Evolutionary conservation across 2,113 vertebrate genomes (phyloP).

Genomic region (Amblyopsis rosae): DNA sequence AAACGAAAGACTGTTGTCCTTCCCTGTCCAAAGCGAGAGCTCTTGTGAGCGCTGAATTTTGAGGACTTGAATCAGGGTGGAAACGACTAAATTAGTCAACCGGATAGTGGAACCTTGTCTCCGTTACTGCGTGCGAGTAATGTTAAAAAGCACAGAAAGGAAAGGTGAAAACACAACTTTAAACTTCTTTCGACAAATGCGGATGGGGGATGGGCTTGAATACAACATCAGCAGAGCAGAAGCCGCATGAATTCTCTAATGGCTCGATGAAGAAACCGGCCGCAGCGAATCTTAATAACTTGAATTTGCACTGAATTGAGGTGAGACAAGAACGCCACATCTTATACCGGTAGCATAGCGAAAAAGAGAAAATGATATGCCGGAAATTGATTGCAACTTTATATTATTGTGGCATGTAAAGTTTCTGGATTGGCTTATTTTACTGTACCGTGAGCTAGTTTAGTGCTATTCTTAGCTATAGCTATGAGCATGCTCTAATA

Average conservation of each 20-base stretch:
- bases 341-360: not conserved
- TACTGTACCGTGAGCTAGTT: slow-evolving; percentile 2
- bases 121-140: not conserved
- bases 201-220: slow-evolving; percentile 68
- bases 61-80: slow-evolving; percentile 21
- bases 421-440: slow-evolving; percentile 16
- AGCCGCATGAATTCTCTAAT: slow-evolving; percentile 64
- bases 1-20: slow-evolving; percentile 52
- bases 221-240: slow-evolving; percentile 51
- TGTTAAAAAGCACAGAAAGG: slow-evolving; percentile 22
- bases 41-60: slow-evolving; percentile 9
- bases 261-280: slow-evolving; percentile 62
- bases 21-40: slow-evolving; percentile 40
- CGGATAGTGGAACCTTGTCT: not conserved
- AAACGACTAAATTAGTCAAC: slow-evolving; percentile 19
- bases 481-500: slow-evolving; percentile 8
- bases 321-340: slow-evolving; percentile 22
- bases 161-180: slow-evolving; percentile 42
- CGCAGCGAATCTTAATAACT: slow-evolving; percentile 48
- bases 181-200: slow-evolving; percentile 45
- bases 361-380: not conserved
- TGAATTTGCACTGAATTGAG: slow-evolving; percentile 30
- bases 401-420: not conserved
- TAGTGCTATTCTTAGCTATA: slow-evolving; percentile 8
- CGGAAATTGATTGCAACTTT: not conserved